These are phyloP conservation scores for Bubalus kerabau DNA, from an alignment of 2,113 vertebrate species.

Conservation along the genomic window DNA sequence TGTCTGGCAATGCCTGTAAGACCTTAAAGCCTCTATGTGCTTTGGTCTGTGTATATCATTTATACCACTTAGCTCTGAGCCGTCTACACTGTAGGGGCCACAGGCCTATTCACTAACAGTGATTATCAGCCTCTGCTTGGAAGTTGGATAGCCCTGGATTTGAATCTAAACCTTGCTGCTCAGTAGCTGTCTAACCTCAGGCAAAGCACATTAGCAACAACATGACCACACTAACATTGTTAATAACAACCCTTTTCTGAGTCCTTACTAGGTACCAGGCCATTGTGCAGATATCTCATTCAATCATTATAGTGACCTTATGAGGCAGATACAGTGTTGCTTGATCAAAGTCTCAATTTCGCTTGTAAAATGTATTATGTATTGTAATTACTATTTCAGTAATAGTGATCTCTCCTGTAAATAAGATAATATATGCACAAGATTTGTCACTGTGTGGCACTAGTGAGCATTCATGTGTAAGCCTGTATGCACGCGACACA, in stretches of 20 bases:
- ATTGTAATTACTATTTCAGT: neutral
- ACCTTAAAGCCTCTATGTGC: neutral
- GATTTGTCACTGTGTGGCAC: neutral
- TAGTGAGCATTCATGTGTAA: neutral
- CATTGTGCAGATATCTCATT: neutral
- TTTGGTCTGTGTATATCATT: neutral
- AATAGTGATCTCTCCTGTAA: neutral
- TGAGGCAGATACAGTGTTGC: neutral
- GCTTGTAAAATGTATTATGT: neutral
- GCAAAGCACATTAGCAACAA: neutral
- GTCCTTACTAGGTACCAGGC: neutral
- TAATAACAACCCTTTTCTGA: neutral
- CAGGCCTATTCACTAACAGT: neutral
- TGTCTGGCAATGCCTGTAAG: neutral
- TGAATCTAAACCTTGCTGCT: neutral
- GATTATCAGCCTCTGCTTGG: neutral
- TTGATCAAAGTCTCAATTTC: neutral
- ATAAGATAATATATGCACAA: neutral
- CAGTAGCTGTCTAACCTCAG: neutral
- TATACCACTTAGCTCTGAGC: neutral
- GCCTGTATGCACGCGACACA: rapidly evolving
- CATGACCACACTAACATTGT: neutral
- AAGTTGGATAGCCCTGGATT: neutral
- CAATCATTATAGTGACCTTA: neutral
- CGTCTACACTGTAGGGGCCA: neutral